phyloP scores from a whole-genome alignment of 2,888 invertebrate species.

The Gortyna flavago region DNA sequence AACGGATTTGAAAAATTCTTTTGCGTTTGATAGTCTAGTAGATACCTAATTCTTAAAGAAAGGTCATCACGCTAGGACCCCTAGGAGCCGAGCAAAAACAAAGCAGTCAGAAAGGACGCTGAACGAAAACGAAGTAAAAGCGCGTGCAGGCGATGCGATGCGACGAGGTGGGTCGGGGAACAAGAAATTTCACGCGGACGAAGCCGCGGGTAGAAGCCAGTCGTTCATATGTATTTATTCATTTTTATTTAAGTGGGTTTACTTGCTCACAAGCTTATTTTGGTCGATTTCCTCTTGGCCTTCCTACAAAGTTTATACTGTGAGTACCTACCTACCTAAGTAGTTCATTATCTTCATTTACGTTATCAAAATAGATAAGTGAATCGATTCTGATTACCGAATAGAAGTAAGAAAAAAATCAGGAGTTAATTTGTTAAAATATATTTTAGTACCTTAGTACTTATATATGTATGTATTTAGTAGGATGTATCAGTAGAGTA shows the following conservation, averaged over 20 bases:
- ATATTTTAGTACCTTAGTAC: not conserved
- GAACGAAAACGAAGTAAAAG: too few species aligned
- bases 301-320: not conserved
- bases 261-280: not conserved
- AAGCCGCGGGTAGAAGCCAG: not conserved
- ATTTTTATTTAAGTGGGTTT: too few species aligned
- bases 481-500: too few species aligned
- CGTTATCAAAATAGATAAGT: not conserved
- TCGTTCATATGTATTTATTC: not conserved
- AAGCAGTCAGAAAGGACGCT: not conserved
- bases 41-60: not conserved
- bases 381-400: not conserved
- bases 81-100: not conserved
- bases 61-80: not conserved
- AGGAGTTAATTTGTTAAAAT: too few species aligned
- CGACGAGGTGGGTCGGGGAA: not conserved
- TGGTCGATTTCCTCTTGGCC: not conserved
- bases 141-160: not conserved
- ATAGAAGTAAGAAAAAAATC: not conserved
- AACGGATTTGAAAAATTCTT: not conserved
- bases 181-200: not conserved
- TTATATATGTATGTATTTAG: not conserved
- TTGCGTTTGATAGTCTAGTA: not conserved
- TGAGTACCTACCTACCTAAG: not conserved
- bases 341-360: not conserved